Evolutionary conservation across 1,140 invertebrate species (phyloP).

Genomic region (Ericerus pela): DNA sequence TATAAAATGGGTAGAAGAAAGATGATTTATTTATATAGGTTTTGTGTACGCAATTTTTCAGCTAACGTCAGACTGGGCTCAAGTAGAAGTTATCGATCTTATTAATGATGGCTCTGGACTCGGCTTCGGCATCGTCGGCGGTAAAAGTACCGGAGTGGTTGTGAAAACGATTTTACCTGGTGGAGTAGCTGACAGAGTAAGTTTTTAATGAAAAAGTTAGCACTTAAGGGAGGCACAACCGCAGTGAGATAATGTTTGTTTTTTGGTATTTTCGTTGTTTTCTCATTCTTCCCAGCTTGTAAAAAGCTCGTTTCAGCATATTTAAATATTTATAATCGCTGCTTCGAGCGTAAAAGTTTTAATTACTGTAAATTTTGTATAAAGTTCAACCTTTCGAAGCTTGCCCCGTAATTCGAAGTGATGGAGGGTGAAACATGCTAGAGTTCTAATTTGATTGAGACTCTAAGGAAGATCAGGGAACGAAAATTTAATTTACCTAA

Average conservation of each 20-base stretch:
- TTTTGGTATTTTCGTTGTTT: slow-evolving; percentile 13
- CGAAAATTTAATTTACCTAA: too few species aligned
- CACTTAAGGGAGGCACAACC: not conserved
- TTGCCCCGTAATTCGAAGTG: too few species aligned
- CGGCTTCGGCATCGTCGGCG: slow-evolving; percentile 89
- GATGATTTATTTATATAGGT: not conserved
- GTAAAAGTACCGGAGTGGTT: slow-evolving; percentile 87
- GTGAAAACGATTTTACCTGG: slow-evolving; percentile 87
- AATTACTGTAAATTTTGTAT: too few species aligned
- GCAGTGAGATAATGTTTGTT: slow-evolving; percentile 9
- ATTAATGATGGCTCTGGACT: slow-evolving; percentile 71
- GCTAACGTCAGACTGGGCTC: slow-evolving; percentile 78
- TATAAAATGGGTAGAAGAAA: not conserved
- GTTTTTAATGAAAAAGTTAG: slow-evolving; percentile 22
- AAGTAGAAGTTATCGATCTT: slow-evolving; percentile 74
- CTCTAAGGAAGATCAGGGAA: too few species aligned
- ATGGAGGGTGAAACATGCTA: too few species aligned
- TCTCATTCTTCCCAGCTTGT: too few species aligned
- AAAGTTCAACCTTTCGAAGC: too few species aligned
- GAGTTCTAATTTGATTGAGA: too few species aligned
- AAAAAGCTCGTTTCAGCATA: too few species aligned
- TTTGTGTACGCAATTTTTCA: slow-evolving; percentile 34
- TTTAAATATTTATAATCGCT: too few species aligned
- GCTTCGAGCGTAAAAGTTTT: too few species aligned
- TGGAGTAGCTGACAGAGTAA: slow-evolving; percentile 75